A percentile compares a stretch with the other conserved stretches of the same genome.
Evolutionary conservation across 1,140 invertebrate genomes (phyloP).

Genomic region (Papilio dardanus): DNA sequence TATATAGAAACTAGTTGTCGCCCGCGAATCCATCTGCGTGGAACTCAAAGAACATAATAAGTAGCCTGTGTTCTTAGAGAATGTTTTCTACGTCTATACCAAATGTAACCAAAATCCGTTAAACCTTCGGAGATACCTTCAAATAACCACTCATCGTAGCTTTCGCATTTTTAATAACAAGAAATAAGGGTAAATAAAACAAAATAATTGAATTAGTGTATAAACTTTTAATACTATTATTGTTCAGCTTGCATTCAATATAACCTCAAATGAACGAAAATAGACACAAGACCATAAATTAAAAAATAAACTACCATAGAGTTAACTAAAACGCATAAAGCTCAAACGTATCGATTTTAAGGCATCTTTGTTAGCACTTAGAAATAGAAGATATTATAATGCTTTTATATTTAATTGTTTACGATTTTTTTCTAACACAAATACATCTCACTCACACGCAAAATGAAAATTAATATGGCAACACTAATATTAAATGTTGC

Average conservation of each 20-base stretch:
- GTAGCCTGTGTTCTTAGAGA: too few species aligned
- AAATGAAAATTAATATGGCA: background rate
- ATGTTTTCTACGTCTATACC: too few species aligned
- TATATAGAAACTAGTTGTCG: too few species aligned
- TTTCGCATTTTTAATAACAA: too few species aligned
- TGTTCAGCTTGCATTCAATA: conserved; percentile 57
- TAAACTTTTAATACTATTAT: conserved; percentile 75
- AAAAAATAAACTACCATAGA: conserved; percentile 47
- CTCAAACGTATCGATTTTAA: conserved; percentile 28
- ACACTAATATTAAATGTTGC: background rate
- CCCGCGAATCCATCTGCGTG: too few species aligned
- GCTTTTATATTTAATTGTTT: conserved; percentile 20
- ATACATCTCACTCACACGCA: background rate
- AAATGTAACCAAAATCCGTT: too few species aligned
- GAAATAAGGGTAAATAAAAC: conserved; percentile 21
- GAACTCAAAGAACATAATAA: too few species aligned
- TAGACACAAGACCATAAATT: conserved; percentile 59
- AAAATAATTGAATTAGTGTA: conserved; percentile 54
- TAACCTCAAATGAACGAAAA: conserved; percentile 64
- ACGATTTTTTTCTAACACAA: conserved; percentile 1
- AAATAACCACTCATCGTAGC: too few species aligned
- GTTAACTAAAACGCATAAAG: conserved; percentile 36
- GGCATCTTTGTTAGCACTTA: conserved; percentile 33
- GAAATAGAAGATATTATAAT: conserved; percentile 33
- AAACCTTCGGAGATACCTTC: too few species aligned